Evolutionary conservation across 1,140 invertebrate genomes (phyloP), one percentile per base, ranked within the genome.

Genomic region (Drosophila arawakana): DNA sequence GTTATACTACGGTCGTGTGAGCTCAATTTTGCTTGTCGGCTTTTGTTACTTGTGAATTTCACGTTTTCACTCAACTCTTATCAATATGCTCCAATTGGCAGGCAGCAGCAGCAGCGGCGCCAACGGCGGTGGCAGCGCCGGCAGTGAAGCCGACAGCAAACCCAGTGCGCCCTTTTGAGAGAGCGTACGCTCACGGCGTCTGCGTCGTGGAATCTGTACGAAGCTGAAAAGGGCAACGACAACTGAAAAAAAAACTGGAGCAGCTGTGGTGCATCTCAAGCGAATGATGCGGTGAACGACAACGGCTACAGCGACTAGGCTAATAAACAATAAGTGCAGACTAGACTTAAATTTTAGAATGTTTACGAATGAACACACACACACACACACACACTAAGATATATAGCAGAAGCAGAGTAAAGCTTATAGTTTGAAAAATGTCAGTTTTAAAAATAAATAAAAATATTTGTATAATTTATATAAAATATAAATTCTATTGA

Each of bases 81-180:
- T 89, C 73, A 89, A 70, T 70, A 34, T 54, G 44, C 72, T 86
- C 43, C 34, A 76, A 67, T 76, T 71, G 11, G 49, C 77, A 88
- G 83, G 81, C 62, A 76, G 73, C 69, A 85, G 66, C 66, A 67
- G 6, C 25, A 30, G 25, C 25, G 25, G 25, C 25, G 25, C 25
- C 25, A 30, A 30, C 25, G 25, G 25, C 25, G 25, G 15, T 3
- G 47, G 65, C 55, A 65, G 65, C 25, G 25, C n/a, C 5, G 47
- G 65, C 55, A 65, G 65, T 49, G 71, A 80, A 52, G 80, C 63
- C 78, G 74, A 76, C 62, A 80, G 74, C 76, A 78, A 80, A 47
- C 62, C 78, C 54, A 78, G 73, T n/a, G 52, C 68, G 63, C 43
- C 54, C 55, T 70, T 86, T 34, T 86, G 84, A 86, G 62, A 68